Percentiles rank a stretch among this genome's conserved stretches.
phyloP scores from a whole-genome alignment of 2,797 vertebrate species.

The Pangasius sanitwongsei region DNA sequence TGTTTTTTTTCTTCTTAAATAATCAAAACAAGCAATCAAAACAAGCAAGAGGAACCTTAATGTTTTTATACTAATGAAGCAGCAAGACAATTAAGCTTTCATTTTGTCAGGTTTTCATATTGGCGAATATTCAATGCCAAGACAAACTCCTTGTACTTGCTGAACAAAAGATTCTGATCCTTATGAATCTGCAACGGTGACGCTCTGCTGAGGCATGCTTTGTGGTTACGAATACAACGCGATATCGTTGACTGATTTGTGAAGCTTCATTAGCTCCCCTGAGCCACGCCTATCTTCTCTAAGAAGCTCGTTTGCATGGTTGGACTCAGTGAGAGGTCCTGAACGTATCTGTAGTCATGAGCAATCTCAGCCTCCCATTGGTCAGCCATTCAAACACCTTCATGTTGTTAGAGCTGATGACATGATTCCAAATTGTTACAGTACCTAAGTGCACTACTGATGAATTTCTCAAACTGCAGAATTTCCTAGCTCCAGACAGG shows the following conservation, averaged over 20 bases:
- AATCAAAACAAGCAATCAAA: no score
- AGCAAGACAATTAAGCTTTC: no score
- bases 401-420: not conserved
- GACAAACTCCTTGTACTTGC: not conserved
- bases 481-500: no score
- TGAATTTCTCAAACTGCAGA: no score
- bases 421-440: not conserved
- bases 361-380: not conserved
- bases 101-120: no score
- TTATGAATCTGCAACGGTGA: not conserved
- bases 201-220: no score
- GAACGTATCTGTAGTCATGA: not conserved
- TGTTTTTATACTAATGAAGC: no score
- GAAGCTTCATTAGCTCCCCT: not conserved
- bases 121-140: not conserved
- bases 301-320: not conserved
- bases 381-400: not conserved
- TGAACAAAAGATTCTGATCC: not conserved
- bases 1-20: no score
- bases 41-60: no score
- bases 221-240: not conserved
- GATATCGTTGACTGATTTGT: not conserved
- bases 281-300: not conserved
- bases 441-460: no score
- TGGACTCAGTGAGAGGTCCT: not conserved